phyloP scores from a whole-genome alignment of 2,797 vertebrate species.

The Enteromius unitaeniatus region DNA sequence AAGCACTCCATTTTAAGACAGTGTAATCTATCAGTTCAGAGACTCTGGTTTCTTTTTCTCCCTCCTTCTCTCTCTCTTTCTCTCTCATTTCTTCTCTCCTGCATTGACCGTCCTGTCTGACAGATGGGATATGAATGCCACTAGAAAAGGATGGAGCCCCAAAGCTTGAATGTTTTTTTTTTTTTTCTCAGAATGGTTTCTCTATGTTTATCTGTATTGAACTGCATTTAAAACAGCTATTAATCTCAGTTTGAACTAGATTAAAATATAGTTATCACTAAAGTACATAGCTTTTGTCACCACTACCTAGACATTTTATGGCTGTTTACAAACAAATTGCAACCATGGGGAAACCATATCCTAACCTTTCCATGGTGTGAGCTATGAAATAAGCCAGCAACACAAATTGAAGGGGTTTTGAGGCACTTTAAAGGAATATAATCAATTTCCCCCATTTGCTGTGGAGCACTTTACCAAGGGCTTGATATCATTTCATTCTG shows the following conservation, averaged over 20 bases:
- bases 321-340: constrained; percentile 33
- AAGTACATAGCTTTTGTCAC: constrained; percentile 19
- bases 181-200: constrained; percentile 32
- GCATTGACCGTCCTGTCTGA: constrained; percentile 59
- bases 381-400: constrained; percentile 55
- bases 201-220: constrained; percentile 31
- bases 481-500: constrained; percentile 80
- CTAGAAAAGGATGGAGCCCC: constrained; percentile 50
- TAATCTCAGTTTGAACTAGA: constrained; percentile 51
- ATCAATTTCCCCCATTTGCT: constrained; percentile 68
- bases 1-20: constrained; percentile 95
- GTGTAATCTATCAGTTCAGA: constrained; percentile 90
- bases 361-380: neutral
- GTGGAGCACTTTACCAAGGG: constrained; percentile 77
- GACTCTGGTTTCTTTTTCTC: constrained; percentile 56
- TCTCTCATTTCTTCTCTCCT: constrained; percentile 49
- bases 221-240: constrained; percentile 58
- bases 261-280: constrained; percentile 52
- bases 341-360: constrained; percentile 15
- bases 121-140: constrained; percentile 60
- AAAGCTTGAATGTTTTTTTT: constrained; percentile 33
- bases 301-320: constrained; percentile 28
- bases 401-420: constrained; percentile 71
- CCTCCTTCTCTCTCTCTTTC: constrained; percentile 49
- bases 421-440: constrained; percentile 72